Conservation (phyloP, 2,797 vertebrate species). For the Ficedula albicollis region DNA sequence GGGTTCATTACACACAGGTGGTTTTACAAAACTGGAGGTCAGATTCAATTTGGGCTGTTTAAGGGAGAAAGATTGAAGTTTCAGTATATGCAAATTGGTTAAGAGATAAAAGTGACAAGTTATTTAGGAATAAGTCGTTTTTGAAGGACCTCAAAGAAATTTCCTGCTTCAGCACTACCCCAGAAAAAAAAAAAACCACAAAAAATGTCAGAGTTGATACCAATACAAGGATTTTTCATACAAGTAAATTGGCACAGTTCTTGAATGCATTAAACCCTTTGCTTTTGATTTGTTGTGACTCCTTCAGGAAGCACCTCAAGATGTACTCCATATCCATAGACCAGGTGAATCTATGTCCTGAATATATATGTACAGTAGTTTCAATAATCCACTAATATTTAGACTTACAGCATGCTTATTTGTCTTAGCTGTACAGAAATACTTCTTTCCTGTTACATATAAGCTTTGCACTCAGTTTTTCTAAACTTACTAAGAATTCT, state of each 20-base stretch:
- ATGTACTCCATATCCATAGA: conserved; percentile 61
- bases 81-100: neutral
- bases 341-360: conserved; percentile 23
- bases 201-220: conserved; percentile 69
- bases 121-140: neutral
- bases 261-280: conserved; percentile 6
- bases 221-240: conserved; percentile 19
- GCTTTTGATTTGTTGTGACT: conserved; percentile 3
- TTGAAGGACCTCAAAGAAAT: neutral
- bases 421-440: conserved; percentile 71
- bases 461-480: conserved; percentile 74
- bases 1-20: neutral
- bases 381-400: conserved; percentile 75
- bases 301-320: conserved; percentile 69
- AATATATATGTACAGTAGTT: conserved; percentile 40
- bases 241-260: neutral
- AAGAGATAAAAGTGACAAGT: neutral
- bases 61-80: neutral
- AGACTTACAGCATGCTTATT: conserved; percentile 75
- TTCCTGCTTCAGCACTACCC: neutral
- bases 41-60: neutral
- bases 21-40: neutral
- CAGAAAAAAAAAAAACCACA: neutral
- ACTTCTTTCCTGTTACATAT: conserved; percentile 72
- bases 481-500: conserved; percentile 83